phyloP scores from a whole-genome alignment of 2,888 invertebrate species.

The Hemistola chrysoprasaria region DNA sequence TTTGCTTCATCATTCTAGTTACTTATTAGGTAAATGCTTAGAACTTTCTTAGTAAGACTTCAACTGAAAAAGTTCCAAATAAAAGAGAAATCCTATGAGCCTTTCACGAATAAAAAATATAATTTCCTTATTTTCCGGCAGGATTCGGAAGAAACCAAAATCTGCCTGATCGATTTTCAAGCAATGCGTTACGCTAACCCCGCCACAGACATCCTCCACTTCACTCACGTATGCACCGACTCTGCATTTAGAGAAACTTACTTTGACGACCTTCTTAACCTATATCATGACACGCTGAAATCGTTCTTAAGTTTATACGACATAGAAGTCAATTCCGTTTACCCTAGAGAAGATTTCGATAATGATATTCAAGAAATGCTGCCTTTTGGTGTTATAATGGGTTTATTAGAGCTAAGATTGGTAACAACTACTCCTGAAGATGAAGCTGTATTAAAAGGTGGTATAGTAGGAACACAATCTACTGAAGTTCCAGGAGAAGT shows the following conservation, averaged over 20 bases:
- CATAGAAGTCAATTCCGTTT: slow-evolving; percentile 47
- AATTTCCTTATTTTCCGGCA: slow-evolving; percentile 30
- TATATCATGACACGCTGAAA: slow-evolving; percentile 54
- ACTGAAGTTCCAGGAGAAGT: slow-evolving; percentile 33
- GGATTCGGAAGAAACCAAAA: slow-evolving; percentile 40
- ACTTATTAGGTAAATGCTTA: no score
- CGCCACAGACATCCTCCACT: slow-evolving; percentile 60
- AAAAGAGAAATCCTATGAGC: no score
- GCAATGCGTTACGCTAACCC: slow-evolving; percentile 63
- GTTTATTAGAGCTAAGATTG: slow-evolving; percentile 58
- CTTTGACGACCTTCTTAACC: slow-evolving; percentile 43
- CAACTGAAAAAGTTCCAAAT: no score
- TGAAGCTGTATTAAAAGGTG: slow-evolving; percentile 36
- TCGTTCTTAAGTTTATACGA: slow-evolving; percentile 45
- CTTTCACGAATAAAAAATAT: no score
- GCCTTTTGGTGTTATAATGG: slow-evolving; percentile 57
- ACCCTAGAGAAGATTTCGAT: slow-evolving; percentile 48
- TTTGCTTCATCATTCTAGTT: no score
- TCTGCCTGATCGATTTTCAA: slow-evolving; percentile 70
- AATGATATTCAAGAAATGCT: slow-evolving; percentile 48
- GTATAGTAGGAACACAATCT: slow-evolving; percentile 29
- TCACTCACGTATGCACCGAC: slow-evolving; percentile 60
- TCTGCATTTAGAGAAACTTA: slow-evolving; percentile 56
- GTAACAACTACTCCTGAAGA: slow-evolving; percentile 46
- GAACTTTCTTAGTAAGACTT: no score